Evolutionary conservation across 2,113 vertebrate species (phyloP), one percentile per base, ranked within the genome.

Genomic region (Montifringilla adamsi): DNA sequence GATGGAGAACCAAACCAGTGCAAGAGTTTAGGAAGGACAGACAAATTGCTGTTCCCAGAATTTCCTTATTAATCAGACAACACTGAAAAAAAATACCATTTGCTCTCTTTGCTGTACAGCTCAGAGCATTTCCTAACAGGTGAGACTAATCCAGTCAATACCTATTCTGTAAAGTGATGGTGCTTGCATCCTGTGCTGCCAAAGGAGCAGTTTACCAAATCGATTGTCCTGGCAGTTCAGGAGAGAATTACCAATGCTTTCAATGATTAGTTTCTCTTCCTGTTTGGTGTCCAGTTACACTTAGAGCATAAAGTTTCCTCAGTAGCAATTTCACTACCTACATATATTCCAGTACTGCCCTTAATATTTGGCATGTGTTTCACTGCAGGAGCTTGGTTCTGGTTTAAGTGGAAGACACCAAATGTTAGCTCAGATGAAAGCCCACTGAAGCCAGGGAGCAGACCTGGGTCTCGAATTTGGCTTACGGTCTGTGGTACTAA

Each of bases 231-330:
- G 62, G 67, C 80, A 85, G 64, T 60, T 80, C 79, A 83, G 63
- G 63, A 87, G 50, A 94, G 78, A 89, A 89, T 95, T 84, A 33
- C 59, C 62, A 37, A 69, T 58, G 72, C 50, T 87, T 93, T 90
- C 84, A 50, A 50, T 83, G 70, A 69, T 89, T 63, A 58, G 44
- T 83, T 95, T 96, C 28, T 95, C 83, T 94, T 96, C 88, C 77
- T 87, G 37, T 72, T 90, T 87, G 76, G 95, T 82, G 66, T 94
- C 87, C 70, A 69, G 53, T 96, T 97, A 93, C 95, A 84, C 43
- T 91, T 43, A 62, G 16, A 90, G 80, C 59, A 95, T 97, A 76
- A 93, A 89, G 66, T 93, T 97, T 89, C 84, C 74, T 90, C 74
- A 41, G 31, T 4, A 67, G n/a, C 50, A 88, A 66, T 92, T 79